Evolutionary conservation across 2,888 invertebrate species (phyloP).

Genomic region (Ecdyonurus torrentis): DNA sequence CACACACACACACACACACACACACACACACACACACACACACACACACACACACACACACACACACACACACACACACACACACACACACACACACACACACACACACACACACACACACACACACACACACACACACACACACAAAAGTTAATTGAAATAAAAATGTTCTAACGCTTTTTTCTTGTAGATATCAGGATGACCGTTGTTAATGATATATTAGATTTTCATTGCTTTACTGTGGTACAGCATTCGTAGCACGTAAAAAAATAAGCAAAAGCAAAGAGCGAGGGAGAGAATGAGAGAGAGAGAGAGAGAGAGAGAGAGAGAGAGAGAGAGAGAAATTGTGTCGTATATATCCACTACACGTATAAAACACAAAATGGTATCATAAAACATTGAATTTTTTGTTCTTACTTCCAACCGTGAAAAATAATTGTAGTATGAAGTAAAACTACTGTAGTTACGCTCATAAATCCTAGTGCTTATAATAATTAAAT

Average conservation of each 20-base stretch:
- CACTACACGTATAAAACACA: neutral
- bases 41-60: too few species aligned
- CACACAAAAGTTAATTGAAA: too few species aligned
- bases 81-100: too few species aligned
- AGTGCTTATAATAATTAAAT: neutral
- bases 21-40: too few species aligned
- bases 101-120: too few species aligned
- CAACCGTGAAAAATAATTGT: neutral
- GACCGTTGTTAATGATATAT: slow-evolving; percentile 1
- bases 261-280: neutral
- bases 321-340: neutral
- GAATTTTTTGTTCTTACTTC: neutral
- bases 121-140: too few species aligned
- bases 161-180: neutral
- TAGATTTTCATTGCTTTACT: neutral
- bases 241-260: neutral
- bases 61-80: too few species aligned
- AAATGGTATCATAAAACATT: neutral
- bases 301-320: neutral
- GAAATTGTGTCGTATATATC: neutral
- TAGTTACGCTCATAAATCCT: neutral
- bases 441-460: too few species aligned
- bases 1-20: too few species aligned
- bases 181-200: neutral
- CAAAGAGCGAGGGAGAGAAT: neutral